Base-by-base conservation (phyloP, 1,140 invertebrate genomes). In the Pemphigus obesinymphae region DNA sequence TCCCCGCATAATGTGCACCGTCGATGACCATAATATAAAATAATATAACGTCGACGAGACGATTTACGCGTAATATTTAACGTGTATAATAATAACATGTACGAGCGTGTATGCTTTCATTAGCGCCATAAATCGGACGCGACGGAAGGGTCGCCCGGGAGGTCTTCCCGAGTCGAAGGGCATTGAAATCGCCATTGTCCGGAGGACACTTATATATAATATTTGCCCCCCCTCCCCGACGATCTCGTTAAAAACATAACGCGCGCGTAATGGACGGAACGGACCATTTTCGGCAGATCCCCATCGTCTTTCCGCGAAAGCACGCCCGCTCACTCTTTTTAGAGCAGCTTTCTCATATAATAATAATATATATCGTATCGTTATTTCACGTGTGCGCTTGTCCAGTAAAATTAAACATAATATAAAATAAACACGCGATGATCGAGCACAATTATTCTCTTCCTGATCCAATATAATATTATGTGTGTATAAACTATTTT, bases 101-200 rank as follows among this genome's bases (percentile, higher is more conserved):
- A n/a, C 17, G 43, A 17, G 43, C n/a, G 23, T 20, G 23, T 45
- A 15, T 0, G 70, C 43, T 75, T 75, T 75, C 70, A 75, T 75
- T 75, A 75, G 45, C 3, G 45, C 29, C 45, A 75, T 75, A 75
- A 75, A 75, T 7, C 26, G 29, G 40, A 1, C 0, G 45, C 15
- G 10, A 17, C 11, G 43, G 20, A n/a, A 6, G 70, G 45, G 23
- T 8, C 11, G 20, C 20, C 34, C 20, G 37, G 66, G 34, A 70
- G 15, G 70, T 48, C 45, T 73, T 48, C 50, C 31, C 15, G 13
- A n/a, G 15, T 20, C 20, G 40, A 53, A 31, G 45, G 45, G 29
- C 70, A 31, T 75, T 75, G 53, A 75, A 75, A 75, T 45, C 70
- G 45, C 45, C 26, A 75, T 75, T 75, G 70, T 73, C 45, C 26